Evolutionary conservation across 2,797 vertebrate species (phyloP), one percentile per base, ranked within the genome.

Genomic region (Todus mexicanus): DNA sequence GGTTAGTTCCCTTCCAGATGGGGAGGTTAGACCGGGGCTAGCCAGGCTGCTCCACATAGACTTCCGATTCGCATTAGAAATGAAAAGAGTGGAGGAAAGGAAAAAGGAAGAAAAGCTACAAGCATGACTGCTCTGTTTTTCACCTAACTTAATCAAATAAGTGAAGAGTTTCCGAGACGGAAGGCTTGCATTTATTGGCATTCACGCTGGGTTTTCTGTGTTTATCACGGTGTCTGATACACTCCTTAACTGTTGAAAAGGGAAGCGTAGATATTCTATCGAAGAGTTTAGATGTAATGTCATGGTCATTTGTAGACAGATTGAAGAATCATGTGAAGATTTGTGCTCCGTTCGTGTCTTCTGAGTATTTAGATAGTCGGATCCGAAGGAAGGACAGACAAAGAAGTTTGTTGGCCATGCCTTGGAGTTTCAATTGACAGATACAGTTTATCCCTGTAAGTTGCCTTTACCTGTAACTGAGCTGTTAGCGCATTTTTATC

Each of bases 11-110:
- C 98, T 99, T 99, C 99, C 99, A 99, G 99, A 99, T 99, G 99
- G 99, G 98, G 98, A 99, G 99, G 99, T 99, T 99, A 99, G 98
- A 97, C 97, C 92, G 98, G 98, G 99, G 99, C 98, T 99, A 99
- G 98, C 98, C 98, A 98, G 98, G 95, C 98, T 98, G 98, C 98
- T 98, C 98, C 98, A 98, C 98, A 97, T 98, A 98, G 98, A 99
- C 99, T 99, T 99, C 99, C 99, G 98, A 99, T 99, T 99, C 98
- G 98, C 98, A 99, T 99, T 99, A 99, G 98, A 97, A 98, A 97
- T 97, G 97, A 98, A 98, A 98, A 98, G 98, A 98, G 98, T 97
- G 98, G 94, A 98, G 98, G 98, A 98, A 98, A 99, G 98, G 98
- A 97, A 98, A 98, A 97, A 99, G 98, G 98, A 99, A 99, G 98